Conservation (phyloP, 2,888 invertebrate species). For the Acronicta aceris region DNA sequence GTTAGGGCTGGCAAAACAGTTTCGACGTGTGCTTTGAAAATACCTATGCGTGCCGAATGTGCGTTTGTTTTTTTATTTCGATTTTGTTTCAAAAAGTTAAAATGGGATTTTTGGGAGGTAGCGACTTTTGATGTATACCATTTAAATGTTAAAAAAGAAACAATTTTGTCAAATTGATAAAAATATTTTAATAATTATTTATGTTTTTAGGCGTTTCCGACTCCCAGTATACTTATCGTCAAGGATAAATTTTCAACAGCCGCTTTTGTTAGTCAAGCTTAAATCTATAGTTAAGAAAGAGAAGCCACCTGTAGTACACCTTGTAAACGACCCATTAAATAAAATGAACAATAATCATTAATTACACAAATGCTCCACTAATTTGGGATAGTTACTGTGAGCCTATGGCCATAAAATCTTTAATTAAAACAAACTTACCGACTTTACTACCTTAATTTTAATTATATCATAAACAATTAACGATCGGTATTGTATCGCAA, state of each 20-base stretch:
- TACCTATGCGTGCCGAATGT: slow-evolving; percentile 19
- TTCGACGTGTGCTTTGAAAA: slow-evolving; percentile 22
- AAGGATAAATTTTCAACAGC: too few species aligned
- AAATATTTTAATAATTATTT: too few species aligned
- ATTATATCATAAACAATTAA: slow-evolving; percentile 34
- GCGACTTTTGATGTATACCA: slow-evolving; percentile 1
- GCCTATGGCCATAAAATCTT: slow-evolving; percentile 30
- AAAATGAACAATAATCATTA: slow-evolving; percentile 45
- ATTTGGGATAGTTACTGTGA: slow-evolving; percentile 29
- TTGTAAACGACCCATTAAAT: slow-evolving; percentile 28
- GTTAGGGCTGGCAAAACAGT: slow-evolving; percentile 30
- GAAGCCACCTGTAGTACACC: slow-evolving; percentile 10
- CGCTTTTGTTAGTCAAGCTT: too few species aligned
- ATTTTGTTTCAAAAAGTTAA: slow-evolving; percentile 15
- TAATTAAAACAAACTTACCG: slow-evolving; percentile 42
- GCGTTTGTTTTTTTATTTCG: slow-evolving; percentile 5
- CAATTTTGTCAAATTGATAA: background rate
- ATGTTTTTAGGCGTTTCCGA: too few species aligned
- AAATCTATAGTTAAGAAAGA: background rate
- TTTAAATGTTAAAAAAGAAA: background rate
- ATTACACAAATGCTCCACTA: slow-evolving; percentile 36
- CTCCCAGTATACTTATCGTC: too few species aligned
- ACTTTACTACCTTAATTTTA: slow-evolving; percentile 26
- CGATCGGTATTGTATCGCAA: slow-evolving; percentile 19
- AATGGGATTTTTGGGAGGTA: background rate